Base-by-base conservation (phyloP, 2,888 invertebrate genomes). In the Erannis defoliaria region DNA sequence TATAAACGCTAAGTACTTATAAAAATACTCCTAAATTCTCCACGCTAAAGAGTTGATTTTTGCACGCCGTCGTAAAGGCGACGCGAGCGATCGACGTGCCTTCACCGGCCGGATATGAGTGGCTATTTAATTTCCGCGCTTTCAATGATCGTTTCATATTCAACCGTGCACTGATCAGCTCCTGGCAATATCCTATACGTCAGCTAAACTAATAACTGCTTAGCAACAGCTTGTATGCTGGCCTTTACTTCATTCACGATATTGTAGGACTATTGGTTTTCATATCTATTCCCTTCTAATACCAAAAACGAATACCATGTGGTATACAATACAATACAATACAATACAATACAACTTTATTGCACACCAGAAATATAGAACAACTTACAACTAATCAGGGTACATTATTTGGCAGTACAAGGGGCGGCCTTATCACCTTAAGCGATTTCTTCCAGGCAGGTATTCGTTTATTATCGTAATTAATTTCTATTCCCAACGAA, bases 121-220 rank as follows among this genome's bases (percentile, higher is more conserved):
- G 86, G 89, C 87, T 88, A 90, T 91, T 90, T 89, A 90, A 92
- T 92, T 91, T 91, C 91, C 91, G 89, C 72, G 80, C 85, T 82
- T 86, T 85, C 86, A 86, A 83, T 88, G 84, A 88, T 86, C 83
- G 81, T 82, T 84, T 82, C 82, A 80, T 78, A 84, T 84, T 85
- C 81, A 82, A 81, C 80, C 79, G 77, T 71, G 73, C 73, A 76
- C 77, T 77, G 80, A 81, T 78, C 78, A 81, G 77, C 76, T 76
- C 71, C 74, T 75, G 74, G 71, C 70, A 72, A 56, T 74, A 70
- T 68, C 68, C 73, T 68, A 62, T 62, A 68, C 59, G 71, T 67
- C 64, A 66, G 67, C 55, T 62, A 53, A 68, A 62, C 59, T 56
- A 62, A 62, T 56, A 56, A 57, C 62, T 62, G 62, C 55, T 55